Evolutionary conservation across 2,888 invertebrate genomes (phyloP).

Genomic region (Augiades crinisus): DNA sequence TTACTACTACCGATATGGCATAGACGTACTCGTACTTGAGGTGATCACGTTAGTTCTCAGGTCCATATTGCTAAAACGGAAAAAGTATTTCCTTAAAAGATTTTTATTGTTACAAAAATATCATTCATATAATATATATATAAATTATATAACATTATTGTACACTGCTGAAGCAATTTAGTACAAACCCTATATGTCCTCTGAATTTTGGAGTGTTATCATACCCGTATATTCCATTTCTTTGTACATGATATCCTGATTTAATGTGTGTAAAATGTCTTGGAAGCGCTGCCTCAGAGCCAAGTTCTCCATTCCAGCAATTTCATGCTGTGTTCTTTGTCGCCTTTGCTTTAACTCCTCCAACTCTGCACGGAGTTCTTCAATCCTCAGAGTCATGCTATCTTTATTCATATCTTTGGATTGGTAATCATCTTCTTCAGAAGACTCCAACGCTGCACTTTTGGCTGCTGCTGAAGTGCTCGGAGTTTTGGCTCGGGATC

Average conservation of each 20-base stretch:
- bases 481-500: slow-evolving; percentile 43
- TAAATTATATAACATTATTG: slow-evolving; percentile 9
- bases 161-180: slow-evolving; percentile 13
- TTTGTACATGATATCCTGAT: slow-evolving; percentile 90
- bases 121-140: too few species aligned
- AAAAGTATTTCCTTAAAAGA: too few species aligned
- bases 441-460: slow-evolving; percentile 46
- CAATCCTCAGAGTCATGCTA: slow-evolving; percentile 83
- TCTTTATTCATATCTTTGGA: slow-evolving; percentile 64
- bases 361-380: slow-evolving; percentile 87
- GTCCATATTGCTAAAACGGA: too few species aligned
- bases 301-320: slow-evolving; percentile 92
- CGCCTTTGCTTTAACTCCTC: slow-evolving; percentile 87
- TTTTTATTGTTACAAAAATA: too few species aligned
- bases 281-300: slow-evolving; percentile 91
- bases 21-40: too few species aligned
- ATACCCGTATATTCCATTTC: slow-evolving; percentile 84
- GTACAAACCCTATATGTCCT: slow-evolving; percentile 53
- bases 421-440: slow-evolving; percentile 60
- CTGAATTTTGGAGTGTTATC: slow-evolving; percentile 63
- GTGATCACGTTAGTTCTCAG: too few species aligned
- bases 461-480: slow-evolving; percentile 42
- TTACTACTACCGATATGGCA: too few species aligned
- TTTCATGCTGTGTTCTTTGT: slow-evolving; percentile 90
- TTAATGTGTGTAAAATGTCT: slow-evolving; percentile 88